Evolutionary conservation across 2,113 vertebrate species (phyloP).

Genomic region (Leiothrix lutea): DNA sequence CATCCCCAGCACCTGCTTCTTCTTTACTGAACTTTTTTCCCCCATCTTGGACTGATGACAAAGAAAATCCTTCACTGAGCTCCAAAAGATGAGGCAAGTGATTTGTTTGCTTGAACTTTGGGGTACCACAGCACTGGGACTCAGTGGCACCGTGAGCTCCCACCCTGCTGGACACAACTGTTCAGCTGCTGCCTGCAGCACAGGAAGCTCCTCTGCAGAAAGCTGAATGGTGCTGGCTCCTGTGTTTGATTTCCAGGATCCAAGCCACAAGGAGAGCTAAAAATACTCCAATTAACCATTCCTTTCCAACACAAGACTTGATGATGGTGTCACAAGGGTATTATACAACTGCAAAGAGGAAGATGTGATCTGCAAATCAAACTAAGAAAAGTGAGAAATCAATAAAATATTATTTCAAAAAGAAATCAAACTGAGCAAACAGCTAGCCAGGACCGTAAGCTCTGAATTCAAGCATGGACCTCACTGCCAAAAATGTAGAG

Average conservation of each 20-base stretch:
- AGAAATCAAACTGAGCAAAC: background rate
- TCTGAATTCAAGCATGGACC: background rate
- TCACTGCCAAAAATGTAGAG: accelerated
- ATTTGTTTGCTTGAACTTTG: background rate
- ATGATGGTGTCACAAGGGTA: background rate
- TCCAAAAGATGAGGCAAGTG: background rate
- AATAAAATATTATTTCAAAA: background rate
- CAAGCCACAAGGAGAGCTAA: background rate
- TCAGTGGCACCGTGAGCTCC: background rate
- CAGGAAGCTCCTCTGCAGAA: background rate
- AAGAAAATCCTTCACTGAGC: background rate
- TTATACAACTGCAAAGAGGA: background rate
- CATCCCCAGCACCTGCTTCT: background rate
- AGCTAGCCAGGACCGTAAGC: background rate
- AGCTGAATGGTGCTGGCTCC: background rate
- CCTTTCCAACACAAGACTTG: background rate
- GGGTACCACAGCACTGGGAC: background rate
- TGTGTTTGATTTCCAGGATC: background rate
- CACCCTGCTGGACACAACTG: background rate
- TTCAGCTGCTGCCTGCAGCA: background rate
- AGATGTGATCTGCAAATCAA: background rate
- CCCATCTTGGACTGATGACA: background rate
- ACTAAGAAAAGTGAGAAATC: background rate
- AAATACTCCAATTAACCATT: constrained; percentile 12
- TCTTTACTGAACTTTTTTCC: background rate